These are phyloP conservation scores for Melanargia galathea DNA, from an alignment of 2,888 invertebrate species.

Conservation along the genomic window DNA sequence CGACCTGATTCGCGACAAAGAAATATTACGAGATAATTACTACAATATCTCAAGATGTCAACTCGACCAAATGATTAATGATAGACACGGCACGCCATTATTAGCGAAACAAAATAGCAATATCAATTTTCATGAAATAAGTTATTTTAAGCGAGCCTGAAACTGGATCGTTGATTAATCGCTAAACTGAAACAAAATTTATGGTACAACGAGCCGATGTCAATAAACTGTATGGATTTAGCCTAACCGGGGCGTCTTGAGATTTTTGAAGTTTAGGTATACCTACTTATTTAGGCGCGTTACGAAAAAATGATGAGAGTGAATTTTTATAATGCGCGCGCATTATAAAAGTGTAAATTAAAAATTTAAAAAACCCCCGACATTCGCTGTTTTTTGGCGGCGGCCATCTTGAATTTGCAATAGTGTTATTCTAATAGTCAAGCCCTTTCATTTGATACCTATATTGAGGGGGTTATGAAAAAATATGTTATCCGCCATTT, in stretches of 20 bases:
- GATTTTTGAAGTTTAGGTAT: neutral
- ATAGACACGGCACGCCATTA: slow-evolving; percentile 24
- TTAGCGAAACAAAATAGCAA: slow-evolving; percentile 29
- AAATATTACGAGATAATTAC: slow-evolving; percentile 11
- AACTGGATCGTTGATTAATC: slow-evolving; percentile 30
- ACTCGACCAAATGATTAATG: slow-evolving; percentile 31
- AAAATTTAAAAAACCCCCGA: too few species aligned
- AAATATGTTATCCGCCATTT: too few species aligned
- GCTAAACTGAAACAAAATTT: neutral
- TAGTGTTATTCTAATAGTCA: too few species aligned
- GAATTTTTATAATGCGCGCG: too few species aligned
- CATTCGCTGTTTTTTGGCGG: too few species aligned
- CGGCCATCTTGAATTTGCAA: too few species aligned
- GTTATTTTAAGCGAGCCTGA: slow-evolving; percentile 26
- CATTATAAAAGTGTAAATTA: too few species aligned
- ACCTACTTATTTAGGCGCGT: too few species aligned
- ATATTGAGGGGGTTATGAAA: too few species aligned
- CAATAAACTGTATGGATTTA: slow-evolving; percentile 12
- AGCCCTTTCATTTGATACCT: too few species aligned
- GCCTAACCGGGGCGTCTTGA: neutral
- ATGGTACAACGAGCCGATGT: neutral
- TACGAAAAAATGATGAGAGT: too few species aligned
- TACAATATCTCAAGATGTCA: slow-evolving; percentile 23
- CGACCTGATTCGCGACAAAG: neutral
- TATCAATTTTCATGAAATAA: slow-evolving; percentile 31